Evolutionary conservation across 2,888 invertebrate genomes (phyloP).

Genomic region (Drosophila mayaguana): DNA sequence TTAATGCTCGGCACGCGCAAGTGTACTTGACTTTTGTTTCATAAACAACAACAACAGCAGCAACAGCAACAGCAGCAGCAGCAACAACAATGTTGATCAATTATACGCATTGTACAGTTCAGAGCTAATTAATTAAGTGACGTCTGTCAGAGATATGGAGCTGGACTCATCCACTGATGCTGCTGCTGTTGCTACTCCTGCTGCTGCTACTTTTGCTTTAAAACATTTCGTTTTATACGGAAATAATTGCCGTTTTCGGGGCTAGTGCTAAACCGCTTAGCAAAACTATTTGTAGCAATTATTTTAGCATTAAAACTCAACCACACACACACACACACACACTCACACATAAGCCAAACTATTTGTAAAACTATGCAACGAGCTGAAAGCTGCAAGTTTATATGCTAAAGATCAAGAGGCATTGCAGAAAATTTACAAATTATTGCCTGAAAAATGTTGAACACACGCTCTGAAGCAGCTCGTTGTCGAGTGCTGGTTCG

Average conservation of each 20-base stretch:
- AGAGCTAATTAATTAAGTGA: slow-evolving; percentile 64
- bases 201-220: slow-evolving; percentile 8
- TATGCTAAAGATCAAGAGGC: slow-evolving; percentile 63
- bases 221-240: slow-evolving; percentile 15
- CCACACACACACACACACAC: slow-evolving; percentile 30
- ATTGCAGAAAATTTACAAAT: slow-evolving; percentile 60
- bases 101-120: slow-evolving; percentile 49
- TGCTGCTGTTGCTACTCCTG: neutral
- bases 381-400: slow-evolving; percentile 61
- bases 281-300: slow-evolving; percentile 71
- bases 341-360: slow-evolving; percentile 4
- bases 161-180: neutral
- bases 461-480: slow-evolving; percentile 39
- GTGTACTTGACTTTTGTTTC: slow-evolving; percentile 73
- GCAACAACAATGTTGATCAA: slow-evolving; percentile 39
- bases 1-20: slow-evolving; percentile 64
- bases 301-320: slow-evolving; percentile 67
- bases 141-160: slow-evolving; percentile 24
- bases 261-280: slow-evolving; percentile 51
- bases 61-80: neutral
- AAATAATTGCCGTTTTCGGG: slow-evolving; percentile 47
- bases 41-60: slow-evolving; percentile 45
- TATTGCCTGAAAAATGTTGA: slow-evolving; percentile 54
- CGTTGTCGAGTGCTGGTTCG: slow-evolving; percentile 40
- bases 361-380: slow-evolving; percentile 50